Evolutionary conservation across 2,113 vertebrate genomes (phyloP).

Genomic region (Glareola pratincola): DNA sequence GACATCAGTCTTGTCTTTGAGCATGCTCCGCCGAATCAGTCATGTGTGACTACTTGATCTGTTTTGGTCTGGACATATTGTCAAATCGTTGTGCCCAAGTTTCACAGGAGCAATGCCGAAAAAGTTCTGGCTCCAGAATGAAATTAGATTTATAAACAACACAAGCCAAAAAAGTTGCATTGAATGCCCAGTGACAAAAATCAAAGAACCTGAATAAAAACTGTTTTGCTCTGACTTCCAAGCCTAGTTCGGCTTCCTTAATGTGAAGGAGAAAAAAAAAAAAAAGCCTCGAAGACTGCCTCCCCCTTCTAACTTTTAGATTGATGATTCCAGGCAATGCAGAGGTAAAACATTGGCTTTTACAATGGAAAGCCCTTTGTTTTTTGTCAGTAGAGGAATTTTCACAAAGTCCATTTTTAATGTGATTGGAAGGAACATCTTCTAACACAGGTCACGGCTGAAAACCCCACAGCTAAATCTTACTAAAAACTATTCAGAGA

Average conservation of each 20-base stretch:
- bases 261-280: background rate
- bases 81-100: conserved; percentile 66
- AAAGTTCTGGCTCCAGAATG: conserved; percentile 70
- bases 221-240: conserved; percentile 30
- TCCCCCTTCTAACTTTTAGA: background rate
- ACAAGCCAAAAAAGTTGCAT: conserved; percentile 46
- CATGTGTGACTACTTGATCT: conserved; percentile 71
- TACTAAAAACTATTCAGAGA: conserved; percentile 31
- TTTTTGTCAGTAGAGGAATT: conserved; percentile 18
- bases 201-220: conserved; percentile 46
- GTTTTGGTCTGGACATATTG: conserved; percentile 68
- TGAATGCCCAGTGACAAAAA: conserved; percentile 61
- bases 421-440: background rate
- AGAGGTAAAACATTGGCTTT: conserved; percentile 40
- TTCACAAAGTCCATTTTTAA: conserved; percentile 25
- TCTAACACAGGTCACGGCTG: background rate
- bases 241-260: conserved; percentile 22
- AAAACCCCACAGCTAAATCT: background rate
- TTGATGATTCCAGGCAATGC: background rate
- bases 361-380: background rate
- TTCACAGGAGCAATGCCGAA: conserved; percentile 68
- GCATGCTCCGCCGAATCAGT: conserved; percentile 56
- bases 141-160: conserved; percentile 67
- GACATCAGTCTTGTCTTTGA: conserved; percentile 69
- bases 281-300: background rate